Evolutionary conservation across 2,797 vertebrate genomes (phyloP).

Genomic region (Bovichtus diacanthus): DNA sequence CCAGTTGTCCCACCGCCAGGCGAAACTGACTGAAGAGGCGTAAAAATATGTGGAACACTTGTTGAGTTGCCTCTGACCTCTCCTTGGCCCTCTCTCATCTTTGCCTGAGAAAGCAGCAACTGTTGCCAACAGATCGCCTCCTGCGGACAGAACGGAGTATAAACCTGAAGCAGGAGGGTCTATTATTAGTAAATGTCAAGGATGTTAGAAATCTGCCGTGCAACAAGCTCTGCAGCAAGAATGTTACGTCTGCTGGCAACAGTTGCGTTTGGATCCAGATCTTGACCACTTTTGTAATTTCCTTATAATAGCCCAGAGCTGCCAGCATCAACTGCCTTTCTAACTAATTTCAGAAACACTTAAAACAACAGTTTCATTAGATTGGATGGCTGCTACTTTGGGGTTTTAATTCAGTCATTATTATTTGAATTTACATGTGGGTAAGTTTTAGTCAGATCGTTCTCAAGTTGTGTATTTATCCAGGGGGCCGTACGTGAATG

Average conservation of each 20-base stretch:
- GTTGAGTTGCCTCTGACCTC: slow-evolving; percentile 54
- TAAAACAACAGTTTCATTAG: background rate
- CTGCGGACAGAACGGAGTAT: slow-evolving; percentile 7
- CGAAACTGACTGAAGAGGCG: slow-evolving; percentile 22
- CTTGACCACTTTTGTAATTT: background rate
- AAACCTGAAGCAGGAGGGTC: slow-evolving; percentile 34
- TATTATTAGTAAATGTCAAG: slow-evolving; percentile 52
- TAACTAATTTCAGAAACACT: slow-evolving; percentile 6
- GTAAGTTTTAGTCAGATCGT: background rate
- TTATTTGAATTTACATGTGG: background rate
- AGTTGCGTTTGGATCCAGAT: background rate
- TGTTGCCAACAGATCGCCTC: slow-evolving; percentile 45
- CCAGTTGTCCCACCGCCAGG: slow-evolving; percentile 60
- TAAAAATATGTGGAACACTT: slow-evolving; percentile 50
- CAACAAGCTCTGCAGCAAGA: slow-evolving; percentile 13
- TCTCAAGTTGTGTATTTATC: background rate
- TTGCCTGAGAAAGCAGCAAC: slow-evolving; percentile 59
- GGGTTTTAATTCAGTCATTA: background rate
- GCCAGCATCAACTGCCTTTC: background rate
- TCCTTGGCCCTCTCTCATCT: slow-evolving; percentile 45
- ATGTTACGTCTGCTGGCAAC: background rate
- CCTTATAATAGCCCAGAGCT: background rate
- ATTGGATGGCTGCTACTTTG: background rate
- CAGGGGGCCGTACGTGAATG: background rate
- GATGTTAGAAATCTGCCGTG: slow-evolving; percentile 38